Evolutionary conservation across 2,797 vertebrate species (phyloP).

Genomic region (Lepidocolaptes lacrymiger): DNA sequence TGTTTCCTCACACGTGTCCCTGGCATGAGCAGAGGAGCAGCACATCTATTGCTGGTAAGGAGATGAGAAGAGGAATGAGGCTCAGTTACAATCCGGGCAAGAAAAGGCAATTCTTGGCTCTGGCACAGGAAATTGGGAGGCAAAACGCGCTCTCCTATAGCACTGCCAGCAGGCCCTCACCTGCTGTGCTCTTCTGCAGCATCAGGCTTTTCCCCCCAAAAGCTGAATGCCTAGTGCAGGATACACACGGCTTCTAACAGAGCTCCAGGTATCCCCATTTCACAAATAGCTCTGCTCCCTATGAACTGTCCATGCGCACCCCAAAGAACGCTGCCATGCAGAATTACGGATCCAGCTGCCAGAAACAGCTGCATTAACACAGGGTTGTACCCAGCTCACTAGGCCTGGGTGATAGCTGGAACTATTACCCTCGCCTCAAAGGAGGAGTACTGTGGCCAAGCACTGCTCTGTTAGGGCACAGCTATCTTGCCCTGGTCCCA

Average conservation of each 20-base stretch:
- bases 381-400: neutral
- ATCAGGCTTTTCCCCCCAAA: neutral
- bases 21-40: neutral
- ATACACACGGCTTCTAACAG: neutral
- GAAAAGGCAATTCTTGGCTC: neutral
- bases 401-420: neutral
- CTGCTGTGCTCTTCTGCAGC: neutral
- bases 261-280: neutral
- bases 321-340: neutral
- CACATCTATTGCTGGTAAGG: neutral
- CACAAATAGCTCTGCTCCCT: neutral
- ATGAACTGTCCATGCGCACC: rapidly evolving
- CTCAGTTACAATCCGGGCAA: neutral
- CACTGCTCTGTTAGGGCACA: neutral
- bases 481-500: neutral
- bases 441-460: neutral
- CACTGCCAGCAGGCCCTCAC: neutral
- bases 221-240: neutral
- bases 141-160: neutral
- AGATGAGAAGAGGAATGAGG: neutral
- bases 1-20: rapidly evolving
- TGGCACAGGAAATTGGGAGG: neutral
- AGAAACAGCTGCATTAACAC: neutral
- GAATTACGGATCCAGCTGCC: neutral
- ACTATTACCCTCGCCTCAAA: neutral